A percentile compares a stretch with the other conserved stretches of the same genome.
Evolutionary conservation across 1,140 invertebrate genomes (phyloP).

Genomic region (Octopus bimaculoides): DNA sequence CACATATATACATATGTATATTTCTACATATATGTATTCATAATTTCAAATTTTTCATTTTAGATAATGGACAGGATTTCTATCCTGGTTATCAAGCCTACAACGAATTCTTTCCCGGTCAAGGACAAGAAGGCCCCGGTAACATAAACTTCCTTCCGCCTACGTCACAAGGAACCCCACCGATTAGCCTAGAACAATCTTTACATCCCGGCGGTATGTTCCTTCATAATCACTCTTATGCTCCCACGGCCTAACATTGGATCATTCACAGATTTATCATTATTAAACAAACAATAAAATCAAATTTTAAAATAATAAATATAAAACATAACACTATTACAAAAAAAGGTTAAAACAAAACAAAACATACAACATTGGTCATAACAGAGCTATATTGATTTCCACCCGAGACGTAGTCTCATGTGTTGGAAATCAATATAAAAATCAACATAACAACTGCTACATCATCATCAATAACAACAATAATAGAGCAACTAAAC

Average conservation of each 20-base stretch:
- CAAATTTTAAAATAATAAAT: too few relatives aligned
- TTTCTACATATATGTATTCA: background rate
- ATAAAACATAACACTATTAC: too few relatives aligned
- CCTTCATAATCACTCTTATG: slow-evolving; percentile 20
- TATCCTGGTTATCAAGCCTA: slow-evolving; percentile 75
- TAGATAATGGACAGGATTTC: slow-evolving; percentile 73
- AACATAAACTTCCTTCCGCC: slow-evolving; percentile 65
- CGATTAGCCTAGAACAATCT: slow-evolving; percentile 29
- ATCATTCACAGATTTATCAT: too few relatives aligned
- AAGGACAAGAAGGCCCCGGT: slow-evolving; percentile 44
- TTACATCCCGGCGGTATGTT: slow-evolving; percentile 35
- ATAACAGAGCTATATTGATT: too few relatives aligned
- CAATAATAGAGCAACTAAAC: too few relatives aligned
- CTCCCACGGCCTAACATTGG: slow-evolving; percentile 20
- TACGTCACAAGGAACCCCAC: slow-evolving; percentile 36
- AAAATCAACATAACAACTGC: too few relatives aligned
- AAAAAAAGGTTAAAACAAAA: too few relatives aligned
- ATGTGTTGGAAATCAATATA: too few relatives aligned
- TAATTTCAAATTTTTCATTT: slow-evolving; percentile 67
- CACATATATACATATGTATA: background rate
- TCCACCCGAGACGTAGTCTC: too few relatives aligned
- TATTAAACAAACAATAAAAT: too few relatives aligned
- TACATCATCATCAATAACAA: too few relatives aligned
- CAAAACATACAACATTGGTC: too few relatives aligned
- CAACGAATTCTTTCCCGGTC: slow-evolving; percentile 83